Conservation (phyloP, 2,888 invertebrate genomes). For the Drymonia ruficornis region DNA sequence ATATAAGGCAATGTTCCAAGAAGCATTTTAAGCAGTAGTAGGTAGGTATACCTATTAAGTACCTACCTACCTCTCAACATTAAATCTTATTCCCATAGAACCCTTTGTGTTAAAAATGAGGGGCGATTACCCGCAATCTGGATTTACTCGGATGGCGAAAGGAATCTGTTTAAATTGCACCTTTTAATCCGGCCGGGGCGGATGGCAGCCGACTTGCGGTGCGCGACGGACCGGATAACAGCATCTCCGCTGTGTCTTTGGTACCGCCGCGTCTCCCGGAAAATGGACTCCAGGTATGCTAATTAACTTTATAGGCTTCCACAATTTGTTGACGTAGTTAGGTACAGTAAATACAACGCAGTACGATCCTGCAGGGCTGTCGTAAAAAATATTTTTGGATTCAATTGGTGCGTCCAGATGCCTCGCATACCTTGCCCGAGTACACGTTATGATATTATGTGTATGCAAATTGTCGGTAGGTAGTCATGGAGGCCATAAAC, state of each 20-base stretch:
- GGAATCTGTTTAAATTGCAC: slow-evolving; percentile 57
- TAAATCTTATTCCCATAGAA: neutral
- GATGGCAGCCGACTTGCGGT: slow-evolving; percentile 35
- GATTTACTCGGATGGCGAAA: slow-evolving; percentile 40
- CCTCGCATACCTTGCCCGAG: no score
- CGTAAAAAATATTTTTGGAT: no score
- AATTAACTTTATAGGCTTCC: neutral
- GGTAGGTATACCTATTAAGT: no score
- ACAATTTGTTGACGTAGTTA: neutral
- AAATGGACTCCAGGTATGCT: slow-evolving; percentile 26
- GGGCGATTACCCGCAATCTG: slow-evolving; percentile 32
- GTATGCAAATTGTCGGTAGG: no score
- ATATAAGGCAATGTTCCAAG: no score
- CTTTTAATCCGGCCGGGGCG: slow-evolving; percentile 47
- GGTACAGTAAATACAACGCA: neutral
- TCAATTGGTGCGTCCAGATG: no score
- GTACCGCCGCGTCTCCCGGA: slow-evolving; percentile 19
- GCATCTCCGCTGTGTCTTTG: slow-evolving; percentile 35
- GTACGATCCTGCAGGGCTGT: no score
- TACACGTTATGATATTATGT: no score
- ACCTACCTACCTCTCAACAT: neutral
- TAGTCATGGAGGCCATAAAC: no score
- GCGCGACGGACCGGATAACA: slow-evolving; percentile 46
- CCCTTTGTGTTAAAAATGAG: slow-evolving; percentile 26
- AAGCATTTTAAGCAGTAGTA: no score